Percentiles rank a stretch among this genome's conserved stretches.
Conservation (phyloP, 2,888 invertebrate species). For the Eupithecia centaureata region DNA sequence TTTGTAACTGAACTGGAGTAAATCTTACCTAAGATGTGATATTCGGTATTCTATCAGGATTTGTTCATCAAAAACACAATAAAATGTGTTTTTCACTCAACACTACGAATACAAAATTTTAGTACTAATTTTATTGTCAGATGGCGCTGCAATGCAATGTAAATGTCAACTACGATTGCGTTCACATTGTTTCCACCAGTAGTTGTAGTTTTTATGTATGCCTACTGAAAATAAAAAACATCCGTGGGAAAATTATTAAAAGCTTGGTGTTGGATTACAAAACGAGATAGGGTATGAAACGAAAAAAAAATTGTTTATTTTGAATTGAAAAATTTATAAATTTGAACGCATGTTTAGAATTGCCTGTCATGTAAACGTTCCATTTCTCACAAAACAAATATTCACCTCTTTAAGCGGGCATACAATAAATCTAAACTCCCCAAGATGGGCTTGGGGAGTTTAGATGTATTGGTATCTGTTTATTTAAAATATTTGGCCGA, state of each 20-base stretch:
- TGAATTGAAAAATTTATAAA: too few relatives aligned
- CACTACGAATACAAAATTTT: slow-evolving; percentile 84
- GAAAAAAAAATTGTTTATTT: neutral
- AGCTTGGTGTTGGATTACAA: too few relatives aligned
- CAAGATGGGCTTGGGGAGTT: too few relatives aligned
- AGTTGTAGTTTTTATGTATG: neutral
- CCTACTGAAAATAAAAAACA: neutral
- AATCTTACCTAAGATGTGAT: slow-evolving; percentile 78
- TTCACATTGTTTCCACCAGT: too few relatives aligned
- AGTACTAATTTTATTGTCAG: slow-evolving; percentile 69
- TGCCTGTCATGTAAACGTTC: slow-evolving; percentile 59
- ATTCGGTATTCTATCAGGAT: slow-evolving; percentile 74
- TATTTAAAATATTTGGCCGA: too few relatives aligned
- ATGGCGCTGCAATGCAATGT: slow-evolving; percentile 51
- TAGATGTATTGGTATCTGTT: too few relatives aligned
- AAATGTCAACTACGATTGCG: slow-evolving; percentile 21
- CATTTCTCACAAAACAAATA: neutral
- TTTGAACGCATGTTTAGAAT: slow-evolving; percentile 54
- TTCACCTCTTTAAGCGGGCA: too few relatives aligned
- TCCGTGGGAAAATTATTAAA: too few relatives aligned
- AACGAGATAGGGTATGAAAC: neutral
- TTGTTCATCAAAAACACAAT: slow-evolving; percentile 80
- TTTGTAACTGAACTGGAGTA: slow-evolving; percentile 44
- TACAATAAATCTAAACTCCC: too few relatives aligned
- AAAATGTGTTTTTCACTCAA: slow-evolving; percentile 82